phyloP scores from a whole-genome alignment of 1,140 invertebrate species.

The Myzus persicae region DNA sequence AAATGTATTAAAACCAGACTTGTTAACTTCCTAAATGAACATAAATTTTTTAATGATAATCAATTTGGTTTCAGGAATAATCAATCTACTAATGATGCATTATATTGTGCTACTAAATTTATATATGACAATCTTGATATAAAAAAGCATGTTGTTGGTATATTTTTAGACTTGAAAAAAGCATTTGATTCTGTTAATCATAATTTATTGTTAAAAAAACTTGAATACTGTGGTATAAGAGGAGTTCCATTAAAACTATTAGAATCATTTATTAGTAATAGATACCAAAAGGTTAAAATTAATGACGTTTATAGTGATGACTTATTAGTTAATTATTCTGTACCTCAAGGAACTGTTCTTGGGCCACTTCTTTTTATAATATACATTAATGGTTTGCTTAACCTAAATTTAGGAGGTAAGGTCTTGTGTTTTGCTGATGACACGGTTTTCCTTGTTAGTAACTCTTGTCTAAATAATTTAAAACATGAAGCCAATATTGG shows the following conservation, averaged over 20 bases:
- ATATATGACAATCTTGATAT: no score
- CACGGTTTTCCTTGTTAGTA: not conserved
- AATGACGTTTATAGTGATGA: not conserved
- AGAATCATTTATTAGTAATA: not conserved
- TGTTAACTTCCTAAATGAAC: not conserved
- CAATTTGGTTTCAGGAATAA: not conserved
- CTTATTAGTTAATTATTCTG: not conserved
- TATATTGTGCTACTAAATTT: not conserved
- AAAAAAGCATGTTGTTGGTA: not conserved
- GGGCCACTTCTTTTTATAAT: not conserved
- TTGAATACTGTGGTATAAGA: not conserved
- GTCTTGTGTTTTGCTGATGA: not conserved
- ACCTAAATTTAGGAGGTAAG: not conserved
- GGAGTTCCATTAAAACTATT: not conserved
- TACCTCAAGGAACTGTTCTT: not conserved
- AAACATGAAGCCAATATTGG: not conserved
- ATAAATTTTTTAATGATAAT: not conserved
- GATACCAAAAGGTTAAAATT: not conserved
- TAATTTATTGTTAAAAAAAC: not conserved
- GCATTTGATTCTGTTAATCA: not conserved
- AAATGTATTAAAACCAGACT: slow-evolving; percentile 13
- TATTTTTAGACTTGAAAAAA: not conserved
- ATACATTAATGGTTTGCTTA: not conserved
- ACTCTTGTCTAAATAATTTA: not conserved
- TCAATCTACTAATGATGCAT: not conserved